Evolutionary conservation across 2,888 invertebrate species (phyloP), one percentile per base, ranked within the genome.

Genomic region (Drosophila robusta): DNA sequence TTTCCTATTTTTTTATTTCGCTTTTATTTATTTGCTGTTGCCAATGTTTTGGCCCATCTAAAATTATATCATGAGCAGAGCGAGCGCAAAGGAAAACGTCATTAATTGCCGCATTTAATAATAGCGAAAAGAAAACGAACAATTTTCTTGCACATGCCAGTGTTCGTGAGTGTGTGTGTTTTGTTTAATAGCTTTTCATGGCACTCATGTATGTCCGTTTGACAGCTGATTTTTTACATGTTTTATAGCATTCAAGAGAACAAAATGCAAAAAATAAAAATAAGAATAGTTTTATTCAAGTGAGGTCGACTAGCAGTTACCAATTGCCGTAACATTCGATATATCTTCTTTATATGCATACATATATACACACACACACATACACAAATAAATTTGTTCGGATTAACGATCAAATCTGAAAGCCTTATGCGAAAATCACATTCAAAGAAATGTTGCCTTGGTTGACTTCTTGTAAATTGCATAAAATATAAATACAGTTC

Each of bases 51-150:
- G 14, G 50, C 36, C 38, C 46, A 32, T 80, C 85, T 85, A 78
- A 81, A 84, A 75, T 79, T 87, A 81, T 69, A 77, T 61, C 62
- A 54, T 62, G 65, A 72, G 56, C 78, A 46, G 63, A 49, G 55
- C 74, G 42, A 49, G 55, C 74, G 42, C 34, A 22, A 36, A 64
- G 49, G 46, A 54, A 66, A 83, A 80, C 87, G 87, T 84, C 83
- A 84, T 79, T 79, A 78, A 75, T 85, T 73, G 65, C 65, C 54
- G 62, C 61, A 60, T 63, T 64, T 46, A 55, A 52, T 42, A 24
- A 49, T 61, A 63, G 26, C 55, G 44, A 69, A 75, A 45, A 44
- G 47, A 69, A 71, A 47, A 22, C 32, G 47, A 54, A 62, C 38
- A 71, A 44, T 49, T 71, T 64, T 54, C 12, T 26, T 22, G 11